A percentile compares a stretch with the other conserved stretches of the same genome.
These are phyloP conservation scores for Tachysurus fulvidraco DNA, from an alignment of 2,113 vertebrate genomes.

Conservation along the genomic window DNA sequence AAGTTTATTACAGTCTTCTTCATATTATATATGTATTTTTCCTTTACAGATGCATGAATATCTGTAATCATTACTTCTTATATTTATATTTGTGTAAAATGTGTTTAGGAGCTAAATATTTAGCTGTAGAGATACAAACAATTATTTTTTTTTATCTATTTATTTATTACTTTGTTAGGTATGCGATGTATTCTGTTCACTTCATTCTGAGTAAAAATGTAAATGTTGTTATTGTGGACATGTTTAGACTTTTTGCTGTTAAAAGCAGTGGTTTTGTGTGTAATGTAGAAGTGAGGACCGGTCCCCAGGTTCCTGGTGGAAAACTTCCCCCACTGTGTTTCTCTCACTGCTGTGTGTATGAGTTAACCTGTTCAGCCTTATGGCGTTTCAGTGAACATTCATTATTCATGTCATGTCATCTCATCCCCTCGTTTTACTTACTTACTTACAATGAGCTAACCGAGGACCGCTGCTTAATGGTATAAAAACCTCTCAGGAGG, in stretches of 20 bases:
- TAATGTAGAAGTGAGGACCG: neutral
- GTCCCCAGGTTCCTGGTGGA: neutral
- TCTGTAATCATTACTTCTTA: neutral
- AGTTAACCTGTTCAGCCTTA: constrained; percentile 11
- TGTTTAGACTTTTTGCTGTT: neutral
- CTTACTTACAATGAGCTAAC: constrained; percentile 57
- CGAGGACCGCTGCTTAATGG: constrained; percentile 1
- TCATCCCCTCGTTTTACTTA: constrained; percentile 55
- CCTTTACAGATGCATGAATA: too few relatives aligned
- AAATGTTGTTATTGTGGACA: neutral
- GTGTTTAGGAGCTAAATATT: neutral
- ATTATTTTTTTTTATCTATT: neutral
- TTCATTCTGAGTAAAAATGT: neutral
- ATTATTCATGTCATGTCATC: constrained; percentile 52
- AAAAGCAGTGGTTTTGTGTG: neutral
- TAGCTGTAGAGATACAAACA: neutral
- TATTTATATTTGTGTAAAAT: neutral
- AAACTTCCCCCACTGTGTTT: neutral
- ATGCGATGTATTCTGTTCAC: neutral
- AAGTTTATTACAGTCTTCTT: neutral
- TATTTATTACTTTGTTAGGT: neutral
- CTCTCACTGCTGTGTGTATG: neutral
- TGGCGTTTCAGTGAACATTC: constrained; percentile 36
- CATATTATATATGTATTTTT: neutral
- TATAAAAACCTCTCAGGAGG: constrained; percentile 32